A percentile compares a stretch with the other conserved stretches of the same genome.
These are phyloP conservation scores for Lasioglossum lativentre DNA, from an alignment of 2,888 invertebrate species.

Conservation along the genomic window DNA sequence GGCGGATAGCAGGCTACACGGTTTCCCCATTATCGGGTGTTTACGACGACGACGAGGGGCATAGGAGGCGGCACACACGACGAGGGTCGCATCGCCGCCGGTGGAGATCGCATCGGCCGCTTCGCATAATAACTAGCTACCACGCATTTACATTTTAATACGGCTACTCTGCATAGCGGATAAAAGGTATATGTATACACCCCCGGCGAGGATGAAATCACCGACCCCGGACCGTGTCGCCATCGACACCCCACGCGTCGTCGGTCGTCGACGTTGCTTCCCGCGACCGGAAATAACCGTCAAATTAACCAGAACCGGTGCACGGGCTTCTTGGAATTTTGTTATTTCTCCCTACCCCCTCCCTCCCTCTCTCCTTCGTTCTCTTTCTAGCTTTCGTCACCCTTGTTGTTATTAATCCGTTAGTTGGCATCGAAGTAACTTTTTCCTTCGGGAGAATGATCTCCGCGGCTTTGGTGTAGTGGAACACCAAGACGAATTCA, in stretches of 20 bases:
- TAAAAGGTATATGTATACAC: conserved; percentile 63
- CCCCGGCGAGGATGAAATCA: conserved; percentile 61
- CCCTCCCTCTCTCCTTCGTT: too few relatives aligned
- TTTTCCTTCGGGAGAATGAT: too few relatives aligned
- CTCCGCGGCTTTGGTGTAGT: too few relatives aligned
- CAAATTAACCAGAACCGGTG: conserved; percentile 34
- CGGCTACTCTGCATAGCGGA: conserved; percentile 74
- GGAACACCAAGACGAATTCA: too few relatives aligned
- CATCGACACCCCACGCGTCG: conserved; percentile 46
- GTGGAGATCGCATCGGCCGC: conserved; percentile 75
- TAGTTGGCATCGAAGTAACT: too few relatives aligned
- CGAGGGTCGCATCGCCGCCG: conserved; percentile 72
- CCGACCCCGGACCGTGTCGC: conserved; percentile 29
- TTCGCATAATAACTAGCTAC: conserved; percentile 79
- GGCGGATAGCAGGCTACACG: conserved; percentile 74
- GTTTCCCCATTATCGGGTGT: conserved; percentile 81
- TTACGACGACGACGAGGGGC: conserved; percentile 73
- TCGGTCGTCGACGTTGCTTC: neutral
- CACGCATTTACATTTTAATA: conserved; percentile 81
- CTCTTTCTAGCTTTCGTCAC: neutral
- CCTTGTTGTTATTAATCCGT: neutral
- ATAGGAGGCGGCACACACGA: conserved; percentile 62
- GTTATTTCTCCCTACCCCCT: neutral
- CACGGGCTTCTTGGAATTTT: neutral
- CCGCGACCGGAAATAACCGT: conserved; percentile 28